These are phyloP conservation scores for Barbus barbus DNA, from an alignment of 2,113 vertebrate genomes.

Conservation along the genomic window DNA sequence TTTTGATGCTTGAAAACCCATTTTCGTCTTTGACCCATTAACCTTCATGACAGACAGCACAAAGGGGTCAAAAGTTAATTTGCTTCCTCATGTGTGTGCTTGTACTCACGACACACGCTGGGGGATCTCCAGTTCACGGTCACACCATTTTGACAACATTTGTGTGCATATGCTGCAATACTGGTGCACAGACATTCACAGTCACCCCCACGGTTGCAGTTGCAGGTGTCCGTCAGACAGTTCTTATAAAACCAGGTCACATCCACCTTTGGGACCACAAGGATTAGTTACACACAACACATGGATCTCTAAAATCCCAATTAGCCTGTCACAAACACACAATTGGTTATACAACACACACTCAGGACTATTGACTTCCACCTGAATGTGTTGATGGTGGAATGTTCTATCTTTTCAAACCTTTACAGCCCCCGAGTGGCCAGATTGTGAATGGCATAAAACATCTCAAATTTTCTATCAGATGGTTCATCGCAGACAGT, in stretches of 20 bases:
- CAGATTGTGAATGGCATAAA: background rate
- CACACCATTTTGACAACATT: constrained; percentile 93
- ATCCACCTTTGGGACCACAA: constrained; percentile 81
- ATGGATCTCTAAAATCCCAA: background rate
- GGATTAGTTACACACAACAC: constrained; percentile 45
- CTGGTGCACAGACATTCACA: constrained; percentile 97
- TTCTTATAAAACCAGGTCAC: constrained; percentile 98
- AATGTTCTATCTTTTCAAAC: background rate
- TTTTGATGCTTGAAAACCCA: too few relatives aligned
- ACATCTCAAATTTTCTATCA: constrained; percentile 13
- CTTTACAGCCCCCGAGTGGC: constrained; percentile 40
- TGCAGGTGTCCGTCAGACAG: constrained; percentile 95
- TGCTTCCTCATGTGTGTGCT: constrained; percentile 15
- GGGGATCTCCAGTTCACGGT: constrained; percentile 88
- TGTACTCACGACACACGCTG: constrained; percentile 86
- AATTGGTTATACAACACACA: constrained; percentile 6
- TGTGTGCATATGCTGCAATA: constrained; percentile 93
- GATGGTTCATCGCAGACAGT: constrained; percentile 22
- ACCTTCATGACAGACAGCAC: background rate
- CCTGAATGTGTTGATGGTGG: background rate
- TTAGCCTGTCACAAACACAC: constrained; percentile 3
- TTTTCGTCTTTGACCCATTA: background rate
- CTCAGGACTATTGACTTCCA: background rate
- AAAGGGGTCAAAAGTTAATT: constrained; percentile 1
- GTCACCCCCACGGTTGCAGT: constrained; percentile 95